A percentile compares a stretch with the other conserved stretches of the same genome.
These are phyloP conservation scores for Drosophila jambulina DNA, from an alignment of 1,140 invertebrate genomes.

Conservation along the genomic window DNA sequence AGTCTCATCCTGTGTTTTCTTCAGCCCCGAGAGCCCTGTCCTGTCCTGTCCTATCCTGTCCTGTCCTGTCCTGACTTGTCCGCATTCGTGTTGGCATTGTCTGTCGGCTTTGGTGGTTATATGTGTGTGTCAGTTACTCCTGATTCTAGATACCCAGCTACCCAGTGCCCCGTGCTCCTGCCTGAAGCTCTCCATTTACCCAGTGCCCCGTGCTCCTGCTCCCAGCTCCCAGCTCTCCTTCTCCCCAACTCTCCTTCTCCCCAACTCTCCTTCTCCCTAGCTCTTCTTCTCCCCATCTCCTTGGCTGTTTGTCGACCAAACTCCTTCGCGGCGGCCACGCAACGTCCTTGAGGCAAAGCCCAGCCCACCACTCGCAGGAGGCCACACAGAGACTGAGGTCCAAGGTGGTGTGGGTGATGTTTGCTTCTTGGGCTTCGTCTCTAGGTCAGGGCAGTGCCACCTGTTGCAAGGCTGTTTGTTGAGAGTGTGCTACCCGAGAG, in stretches of 20 bases:
- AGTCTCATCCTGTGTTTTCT: neutral
- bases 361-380: neutral
- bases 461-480: slow-evolving; percentile 21
- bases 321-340: slow-evolving; percentile 60
- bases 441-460: slow-evolving; percentile 37
- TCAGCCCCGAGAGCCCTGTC: neutral
- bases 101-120: slow-evolving; percentile 20
- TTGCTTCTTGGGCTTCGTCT: slow-evolving; percentile 13
- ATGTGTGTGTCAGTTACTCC: slow-evolving; percentile 6
- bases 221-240: neutral
- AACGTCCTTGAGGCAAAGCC: slow-evolving; percentile 46
- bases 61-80: neutral
- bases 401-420: slow-evolving; percentile 1
- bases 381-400: neutral
- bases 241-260: neutral
- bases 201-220: too few relatives aligned
- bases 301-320: slow-evolving; percentile 35
- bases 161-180: too few relatives aligned
- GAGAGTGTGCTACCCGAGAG: neutral
- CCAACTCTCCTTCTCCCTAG: neutral
- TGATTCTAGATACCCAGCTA: neutral
- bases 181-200: too few relatives aligned
- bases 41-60: neutral
- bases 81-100: slow-evolving; percentile 20
- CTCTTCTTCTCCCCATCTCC: neutral